Conservation (phyloP, 2,113 vertebrate species). For the Hippocampus abdominalis region DNA sequence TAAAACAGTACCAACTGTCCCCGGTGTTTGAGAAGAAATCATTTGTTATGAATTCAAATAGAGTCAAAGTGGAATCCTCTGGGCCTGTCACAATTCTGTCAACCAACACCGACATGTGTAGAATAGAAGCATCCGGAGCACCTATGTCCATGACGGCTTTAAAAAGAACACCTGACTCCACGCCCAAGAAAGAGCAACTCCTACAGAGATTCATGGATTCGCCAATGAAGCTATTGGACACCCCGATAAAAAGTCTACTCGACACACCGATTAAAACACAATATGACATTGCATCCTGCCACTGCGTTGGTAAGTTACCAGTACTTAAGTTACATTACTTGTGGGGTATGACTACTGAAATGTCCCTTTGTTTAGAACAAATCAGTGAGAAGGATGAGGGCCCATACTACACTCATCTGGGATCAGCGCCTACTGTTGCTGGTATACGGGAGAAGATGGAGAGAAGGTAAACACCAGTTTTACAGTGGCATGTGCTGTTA, state of each 20-base stretch:
- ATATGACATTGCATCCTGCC: conserved; percentile 94
- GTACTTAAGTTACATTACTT: not conserved
- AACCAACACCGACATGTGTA: conserved; percentile 71
- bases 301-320: conserved; percentile 86
- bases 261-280: conserved; percentile 94
- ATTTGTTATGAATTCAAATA: conserved; percentile 81
- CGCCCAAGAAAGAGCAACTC: conserved; percentile 83
- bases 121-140: conserved; percentile 43
- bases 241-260: conserved; percentile 89
- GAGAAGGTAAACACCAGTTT: conserved; percentile 81
- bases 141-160: conserved; percentile 32
- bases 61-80: conserved; percentile 87
- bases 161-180: conserved; percentile 74
- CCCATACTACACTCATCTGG: conserved; percentile 97
- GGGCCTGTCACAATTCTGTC: conserved; percentile 83
- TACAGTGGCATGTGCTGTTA: conserved; percentile 39
- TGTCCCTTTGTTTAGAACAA: conserved; percentile 79
- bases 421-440: conserved; percentile 88
- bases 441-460: conserved; percentile 92
- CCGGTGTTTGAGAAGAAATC: conserved; percentile 87
- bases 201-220: conserved; percentile 90
- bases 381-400: conserved; percentile 98
- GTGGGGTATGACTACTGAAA: conserved; percentile 20
- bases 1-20: conserved; percentile 87
- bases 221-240: conserved; percentile 89